Conservation (phyloP, 2,888 invertebrate species). For the Andrena haemorrhoa region DNA sequence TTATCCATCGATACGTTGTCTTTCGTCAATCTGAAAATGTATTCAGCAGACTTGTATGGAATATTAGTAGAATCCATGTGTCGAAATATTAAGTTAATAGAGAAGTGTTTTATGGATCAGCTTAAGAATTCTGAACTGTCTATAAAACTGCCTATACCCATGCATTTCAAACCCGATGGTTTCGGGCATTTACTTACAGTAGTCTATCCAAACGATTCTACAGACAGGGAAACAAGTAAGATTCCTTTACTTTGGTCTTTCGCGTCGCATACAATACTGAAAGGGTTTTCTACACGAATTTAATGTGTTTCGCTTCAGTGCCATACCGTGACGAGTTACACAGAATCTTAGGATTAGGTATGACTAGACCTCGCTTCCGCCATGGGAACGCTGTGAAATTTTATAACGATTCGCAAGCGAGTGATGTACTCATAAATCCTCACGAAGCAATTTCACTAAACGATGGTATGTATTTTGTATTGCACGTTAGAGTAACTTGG, state of each 20-base stretch:
- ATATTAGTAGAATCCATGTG: constrained; percentile 91
- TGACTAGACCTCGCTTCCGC: constrained; percentile 91
- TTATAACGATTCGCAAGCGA: constrained; percentile 84
- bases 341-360: constrained; percentile 89
- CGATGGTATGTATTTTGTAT: constrained; percentile 70
- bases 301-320: constrained; percentile 84
- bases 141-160: constrained; percentile 88
- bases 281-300: constrained; percentile 3
- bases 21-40: constrained; percentile 89
- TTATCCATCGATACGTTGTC: constrained; percentile 90
- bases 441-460: constrained; percentile 87
- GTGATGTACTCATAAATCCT: constrained; percentile 89
- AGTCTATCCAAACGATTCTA: constrained; percentile 88
- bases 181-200: constrained; percentile 92
- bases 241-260: constrained; percentile 37
- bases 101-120: constrained; percentile 88
- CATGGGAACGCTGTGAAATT: constrained; percentile 89
- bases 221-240: constrained; percentile 90
- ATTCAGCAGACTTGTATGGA: constrained; percentile 89
- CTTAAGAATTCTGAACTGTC: constrained; percentile 85
- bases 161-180: constrained; percentile 90
- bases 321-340: constrained; percentile 90
- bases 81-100: constrained; percentile 89
- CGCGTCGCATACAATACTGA: background rate
- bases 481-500: constrained; percentile 36